These are phyloP conservation scores for Accipiter virgatus DNA, from an alignment of 2,113 vertebrate genomes.

Conservation along the genomic window DNA sequence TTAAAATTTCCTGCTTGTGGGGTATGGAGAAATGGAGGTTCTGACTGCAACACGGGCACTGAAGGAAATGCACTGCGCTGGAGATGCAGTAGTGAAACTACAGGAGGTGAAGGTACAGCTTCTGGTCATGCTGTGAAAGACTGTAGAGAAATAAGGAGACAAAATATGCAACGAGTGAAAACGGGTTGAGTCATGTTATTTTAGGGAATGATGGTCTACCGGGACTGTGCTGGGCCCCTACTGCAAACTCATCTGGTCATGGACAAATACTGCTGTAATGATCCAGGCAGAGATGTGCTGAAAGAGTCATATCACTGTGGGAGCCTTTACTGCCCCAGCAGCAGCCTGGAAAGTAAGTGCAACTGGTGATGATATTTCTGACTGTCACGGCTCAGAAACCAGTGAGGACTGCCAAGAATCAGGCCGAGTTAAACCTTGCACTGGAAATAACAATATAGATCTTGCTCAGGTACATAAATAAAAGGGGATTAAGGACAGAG, in stretches of 20 bases:
- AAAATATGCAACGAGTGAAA: not conserved
- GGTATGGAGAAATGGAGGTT: not conserved
- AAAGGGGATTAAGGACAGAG: not conserved
- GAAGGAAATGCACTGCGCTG: not conserved
- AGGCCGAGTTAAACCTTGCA: not conserved
- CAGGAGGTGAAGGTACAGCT: not conserved
- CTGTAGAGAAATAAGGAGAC: not conserved
- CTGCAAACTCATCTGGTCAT: not conserved
- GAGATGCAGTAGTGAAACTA: not conserved
- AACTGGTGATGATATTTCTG: not conserved
- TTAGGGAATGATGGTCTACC: not conserved
- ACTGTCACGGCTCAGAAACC: not conserved
- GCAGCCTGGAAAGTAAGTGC: not conserved
- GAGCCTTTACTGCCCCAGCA: not conserved
- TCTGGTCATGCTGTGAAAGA: not conserved
- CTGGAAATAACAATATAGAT: not conserved
- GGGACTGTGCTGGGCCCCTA: not conserved
- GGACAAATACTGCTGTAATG: not conserved
- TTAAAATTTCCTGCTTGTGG: not conserved
- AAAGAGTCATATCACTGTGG: not conserved
- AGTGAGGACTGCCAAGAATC: not conserved
- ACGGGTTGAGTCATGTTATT: not conserved
- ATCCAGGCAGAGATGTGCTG: not conserved
- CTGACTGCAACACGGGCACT: not conserved
- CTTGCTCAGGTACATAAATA: not conserved